phyloP scores from a whole-genome alignment of 2,797 vertebrate genomes.

The Odontamblyopus rebecca region DNA sequence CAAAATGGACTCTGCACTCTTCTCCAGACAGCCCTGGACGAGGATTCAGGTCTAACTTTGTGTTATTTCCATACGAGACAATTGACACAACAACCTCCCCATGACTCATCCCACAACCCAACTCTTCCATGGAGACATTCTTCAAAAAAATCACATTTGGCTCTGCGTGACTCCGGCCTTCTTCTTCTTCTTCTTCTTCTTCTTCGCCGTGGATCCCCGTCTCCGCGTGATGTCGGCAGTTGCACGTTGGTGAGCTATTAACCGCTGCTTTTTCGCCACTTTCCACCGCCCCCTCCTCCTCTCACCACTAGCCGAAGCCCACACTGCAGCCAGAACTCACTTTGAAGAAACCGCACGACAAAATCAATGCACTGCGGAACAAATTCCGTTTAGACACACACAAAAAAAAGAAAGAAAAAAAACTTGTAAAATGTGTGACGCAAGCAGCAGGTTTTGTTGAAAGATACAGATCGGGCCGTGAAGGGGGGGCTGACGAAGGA shows the following conservation, averaged over 20 bases:
- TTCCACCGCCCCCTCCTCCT: not conserved
- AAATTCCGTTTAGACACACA: slow-evolving; percentile 2
- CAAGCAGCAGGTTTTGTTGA: not conserved
- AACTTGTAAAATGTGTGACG: slow-evolving; percentile 11
- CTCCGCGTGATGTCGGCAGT: slow-evolving; percentile 24
- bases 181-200: not conserved
- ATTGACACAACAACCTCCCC: slow-evolving; percentile 44
- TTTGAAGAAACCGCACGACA: slow-evolving; percentile 22
- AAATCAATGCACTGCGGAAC: slow-evolving; percentile 18
- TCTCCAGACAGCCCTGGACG: slow-evolving; percentile 5
- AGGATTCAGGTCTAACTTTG: slow-evolving; percentile 42
- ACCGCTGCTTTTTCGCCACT: not conserved
- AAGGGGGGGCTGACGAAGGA: slow-evolving; percentile 23
- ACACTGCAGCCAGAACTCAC: not conserved
- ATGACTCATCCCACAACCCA: slow-evolving; percentile 53
- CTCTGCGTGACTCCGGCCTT: slow-evolving; percentile 41
- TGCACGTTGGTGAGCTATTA: slow-evolving; percentile 29
- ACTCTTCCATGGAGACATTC: slow-evolving; percentile 51
- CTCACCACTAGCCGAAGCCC: not conserved
- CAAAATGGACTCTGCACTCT: not conserved
- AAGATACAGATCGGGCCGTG: not conserved
- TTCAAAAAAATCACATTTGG: slow-evolving; percentile 29
- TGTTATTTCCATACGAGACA: slow-evolving; percentile 49
- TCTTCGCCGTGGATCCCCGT: slow-evolving; percentile 20
- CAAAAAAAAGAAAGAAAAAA: slow-evolving; percentile 9